A percentile compares a stretch with the other conserved stretches of the same genome.
Evolutionary conservation across 2,888 invertebrate genomes (phyloP).

Genomic region (Chromoteleia sp.): DNA sequence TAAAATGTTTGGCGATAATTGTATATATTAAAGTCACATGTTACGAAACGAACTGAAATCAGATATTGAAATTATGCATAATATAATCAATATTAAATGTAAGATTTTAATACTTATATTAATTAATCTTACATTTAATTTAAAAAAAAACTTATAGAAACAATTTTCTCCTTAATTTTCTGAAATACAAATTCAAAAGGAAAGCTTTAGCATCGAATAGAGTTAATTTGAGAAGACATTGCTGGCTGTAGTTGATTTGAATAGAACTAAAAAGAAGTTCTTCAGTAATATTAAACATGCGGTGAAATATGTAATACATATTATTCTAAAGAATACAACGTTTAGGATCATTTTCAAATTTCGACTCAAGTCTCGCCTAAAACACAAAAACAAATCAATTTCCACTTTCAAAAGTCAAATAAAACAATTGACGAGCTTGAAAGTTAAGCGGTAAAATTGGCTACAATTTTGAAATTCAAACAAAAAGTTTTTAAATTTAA

Average conservation of each 20-base stretch:
- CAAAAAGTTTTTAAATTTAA: not conserved
- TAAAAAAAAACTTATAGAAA: not conserved
- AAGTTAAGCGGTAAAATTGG: conserved; percentile 3
- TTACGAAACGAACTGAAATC: too few species aligned
- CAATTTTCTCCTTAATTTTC: not conserved
- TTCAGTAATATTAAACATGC: conserved; percentile 36
- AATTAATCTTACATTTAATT: not conserved
- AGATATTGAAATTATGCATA: too few species aligned
- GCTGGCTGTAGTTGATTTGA: conserved; percentile 9
- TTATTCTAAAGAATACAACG: conserved; percentile 19
- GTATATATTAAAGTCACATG: too few species aligned
- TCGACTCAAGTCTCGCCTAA: conserved; percentile 51
- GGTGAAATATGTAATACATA: conserved; percentile 24
- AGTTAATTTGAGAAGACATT: conserved; percentile 14
- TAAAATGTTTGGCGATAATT: too few species aligned
- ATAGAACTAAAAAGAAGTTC: conserved; percentile 3
- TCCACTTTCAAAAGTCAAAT: not conserved
- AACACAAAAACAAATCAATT: conserved; percentile 36
- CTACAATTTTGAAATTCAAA: not conserved
- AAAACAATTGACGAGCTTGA: conserved; percentile 14
- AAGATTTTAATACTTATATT: not conserved
- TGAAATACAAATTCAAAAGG: not conserved
- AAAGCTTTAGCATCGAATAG: conserved; percentile 1
- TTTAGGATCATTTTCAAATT: conserved; percentile 70
- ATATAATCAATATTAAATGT: too few species aligned